phyloP scores from a whole-genome alignment of 2,797 vertebrate genomes.

The Petrocephalus schoutedeni region DNA sequence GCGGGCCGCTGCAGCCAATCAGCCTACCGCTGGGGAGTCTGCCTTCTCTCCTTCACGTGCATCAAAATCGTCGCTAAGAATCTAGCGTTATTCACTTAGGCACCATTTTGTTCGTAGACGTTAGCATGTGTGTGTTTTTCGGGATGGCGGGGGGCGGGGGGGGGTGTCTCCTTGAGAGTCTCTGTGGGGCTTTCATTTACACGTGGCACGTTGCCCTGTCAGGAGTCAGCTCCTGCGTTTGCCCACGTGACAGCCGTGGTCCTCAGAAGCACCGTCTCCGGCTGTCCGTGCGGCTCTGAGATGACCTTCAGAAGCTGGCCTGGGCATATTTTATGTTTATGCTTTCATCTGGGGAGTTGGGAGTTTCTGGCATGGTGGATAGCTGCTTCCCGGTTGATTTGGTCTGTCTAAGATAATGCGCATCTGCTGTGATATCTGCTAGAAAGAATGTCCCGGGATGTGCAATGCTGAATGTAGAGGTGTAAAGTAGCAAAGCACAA shows the following conservation, averaged over 20 bases:
- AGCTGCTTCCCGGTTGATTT: background rate
- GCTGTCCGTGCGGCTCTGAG: background rate
- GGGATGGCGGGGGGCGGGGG: too few relatives aligned
- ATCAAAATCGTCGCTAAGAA: background rate
- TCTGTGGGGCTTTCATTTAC: background rate
- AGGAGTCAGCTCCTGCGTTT: background rate
- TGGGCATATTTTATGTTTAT: background rate
- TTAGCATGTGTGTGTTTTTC: background rate
- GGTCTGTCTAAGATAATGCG: background rate
- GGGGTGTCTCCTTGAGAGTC: background rate
- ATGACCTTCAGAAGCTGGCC: background rate
- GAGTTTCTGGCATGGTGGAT: background rate
- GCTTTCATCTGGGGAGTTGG: background rate
- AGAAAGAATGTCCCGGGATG: background rate
- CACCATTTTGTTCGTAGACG: background rate
- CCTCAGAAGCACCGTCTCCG: background rate
- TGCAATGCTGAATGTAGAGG: background rate
- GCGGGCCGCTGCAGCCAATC: background rate
- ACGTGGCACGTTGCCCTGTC: background rate
- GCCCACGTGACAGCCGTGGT: background rate
- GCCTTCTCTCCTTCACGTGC: background rate
- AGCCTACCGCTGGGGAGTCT: background rate
- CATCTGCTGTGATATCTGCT: background rate
- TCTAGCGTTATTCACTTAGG: background rate
- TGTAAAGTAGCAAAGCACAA: background rate